Evolutionary conservation across 2,888 invertebrate species (phyloP).

Genomic region (Calephelis perditalis): DNA sequence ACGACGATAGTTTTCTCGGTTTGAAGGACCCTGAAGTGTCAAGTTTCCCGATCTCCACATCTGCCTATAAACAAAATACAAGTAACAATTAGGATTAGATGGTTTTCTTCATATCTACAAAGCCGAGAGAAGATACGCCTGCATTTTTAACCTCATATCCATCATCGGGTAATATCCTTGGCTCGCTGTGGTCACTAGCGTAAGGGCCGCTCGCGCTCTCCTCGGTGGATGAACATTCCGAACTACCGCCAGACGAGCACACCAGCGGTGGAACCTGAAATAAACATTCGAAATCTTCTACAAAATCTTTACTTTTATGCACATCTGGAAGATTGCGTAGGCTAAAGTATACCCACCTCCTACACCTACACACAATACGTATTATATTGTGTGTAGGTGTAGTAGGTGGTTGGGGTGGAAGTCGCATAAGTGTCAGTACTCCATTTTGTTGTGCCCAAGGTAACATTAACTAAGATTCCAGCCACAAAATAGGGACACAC

Average conservation of each 20-base stretch:
- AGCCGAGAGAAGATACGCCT: too few species aligned
- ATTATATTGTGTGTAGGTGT: too few species aligned
- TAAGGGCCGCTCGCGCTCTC: slow-evolving; percentile 59
- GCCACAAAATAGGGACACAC: too few species aligned
- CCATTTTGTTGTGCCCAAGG: too few species aligned
- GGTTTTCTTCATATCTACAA: too few species aligned
- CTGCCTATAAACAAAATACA: slow-evolving; percentile 58
- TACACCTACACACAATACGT: too few species aligned
- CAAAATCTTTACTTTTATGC: too few species aligned
- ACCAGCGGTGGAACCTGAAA: slow-evolving; percentile 61
- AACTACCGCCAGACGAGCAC: slow-evolving; percentile 54
- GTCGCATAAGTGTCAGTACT: too few species aligned
- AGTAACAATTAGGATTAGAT: not conserved
- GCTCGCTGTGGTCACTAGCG: slow-evolving; percentile 66
- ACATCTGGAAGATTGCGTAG: too few species aligned
- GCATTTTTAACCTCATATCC: slow-evolving; percentile 72
- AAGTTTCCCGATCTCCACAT: slow-evolving; percentile 72
- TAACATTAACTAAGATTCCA: too few species aligned
- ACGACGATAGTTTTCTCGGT: slow-evolving; percentile 42
- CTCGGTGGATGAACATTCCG: slow-evolving; percentile 58
- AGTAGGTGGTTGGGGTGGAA: too few species aligned
- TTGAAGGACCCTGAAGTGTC: slow-evolving; percentile 43
- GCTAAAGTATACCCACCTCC: too few species aligned
- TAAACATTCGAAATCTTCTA: not conserved
- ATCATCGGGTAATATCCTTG: slow-evolving; percentile 74